Evolutionary conservation across 2,113 vertebrate genomes (phyloP).

Genomic region (Panthera tigris): DNA sequence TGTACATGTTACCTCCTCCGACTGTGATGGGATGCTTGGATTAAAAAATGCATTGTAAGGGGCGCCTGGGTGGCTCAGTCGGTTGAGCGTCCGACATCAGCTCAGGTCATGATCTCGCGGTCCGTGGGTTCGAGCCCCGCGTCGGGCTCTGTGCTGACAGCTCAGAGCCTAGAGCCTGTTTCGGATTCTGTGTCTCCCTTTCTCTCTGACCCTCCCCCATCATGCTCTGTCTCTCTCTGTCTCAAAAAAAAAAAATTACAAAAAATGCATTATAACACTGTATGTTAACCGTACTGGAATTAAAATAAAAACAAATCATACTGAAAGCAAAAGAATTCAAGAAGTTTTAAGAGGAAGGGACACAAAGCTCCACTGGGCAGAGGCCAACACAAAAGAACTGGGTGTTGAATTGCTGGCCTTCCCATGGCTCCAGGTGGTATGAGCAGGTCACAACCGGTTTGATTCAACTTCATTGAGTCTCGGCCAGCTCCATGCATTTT

Average conservation of each 20-base stretch:
- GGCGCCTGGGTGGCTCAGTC: no score
- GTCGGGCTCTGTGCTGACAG: no score
- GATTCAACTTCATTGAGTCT: conserved; percentile 34
- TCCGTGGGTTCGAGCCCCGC: no score
- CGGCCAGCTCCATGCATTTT: conserved; percentile 7
- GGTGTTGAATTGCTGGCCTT: neutral
- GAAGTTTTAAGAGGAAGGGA: conserved; percentile 32
- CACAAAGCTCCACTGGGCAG: neutral
- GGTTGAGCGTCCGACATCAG: no score
- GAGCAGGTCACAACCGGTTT: conserved; percentile 4
- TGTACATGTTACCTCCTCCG: neutral
- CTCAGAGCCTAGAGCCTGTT: no score
- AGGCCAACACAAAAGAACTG: neutral
- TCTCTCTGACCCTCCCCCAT: no score
- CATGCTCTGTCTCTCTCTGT: no score
- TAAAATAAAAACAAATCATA: neutral
- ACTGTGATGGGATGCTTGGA: neutral
- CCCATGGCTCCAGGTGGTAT: neutral
- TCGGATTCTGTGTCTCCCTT: no score
- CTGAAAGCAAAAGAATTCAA: neutral
- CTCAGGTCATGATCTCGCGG: no score
- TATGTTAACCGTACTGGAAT: neutral
- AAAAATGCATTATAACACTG: neutral
- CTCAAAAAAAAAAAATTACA: neutral
- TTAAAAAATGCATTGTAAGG: neutral